Conservation (phyloP, 2,797 vertebrate genomes). For the Sebastes nivosus region DNA sequence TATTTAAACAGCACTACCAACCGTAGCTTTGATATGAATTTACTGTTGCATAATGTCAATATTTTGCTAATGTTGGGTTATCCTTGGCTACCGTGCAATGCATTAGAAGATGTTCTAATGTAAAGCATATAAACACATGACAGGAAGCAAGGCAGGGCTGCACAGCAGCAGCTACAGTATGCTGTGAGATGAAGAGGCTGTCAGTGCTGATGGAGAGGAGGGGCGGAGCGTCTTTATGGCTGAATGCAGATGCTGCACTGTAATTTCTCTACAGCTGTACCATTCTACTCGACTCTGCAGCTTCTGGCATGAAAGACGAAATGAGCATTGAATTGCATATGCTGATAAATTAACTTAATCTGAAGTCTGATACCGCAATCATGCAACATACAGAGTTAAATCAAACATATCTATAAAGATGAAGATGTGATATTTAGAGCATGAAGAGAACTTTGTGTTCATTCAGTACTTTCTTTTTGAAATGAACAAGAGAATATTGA, state of each 20-base stretch:
- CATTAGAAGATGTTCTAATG: background rate
- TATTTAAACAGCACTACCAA: no score
- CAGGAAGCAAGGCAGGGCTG: background rate
- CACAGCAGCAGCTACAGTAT: background rate
- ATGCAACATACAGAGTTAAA: background rate
- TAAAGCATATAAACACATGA: background rate
- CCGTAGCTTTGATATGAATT: background rate
- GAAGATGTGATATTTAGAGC: conserved; percentile 40
- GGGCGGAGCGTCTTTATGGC: background rate
- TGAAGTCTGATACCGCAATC: background rate
- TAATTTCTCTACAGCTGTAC: background rate
- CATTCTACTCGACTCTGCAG: background rate
- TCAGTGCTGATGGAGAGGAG: conserved; percentile 1
- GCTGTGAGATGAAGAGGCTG: background rate
- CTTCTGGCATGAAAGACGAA: background rate
- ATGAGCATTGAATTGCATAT: background rate
- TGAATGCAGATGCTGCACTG: conserved; percentile 14
- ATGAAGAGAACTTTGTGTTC: conserved; percentile 34
- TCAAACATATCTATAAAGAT: background rate
- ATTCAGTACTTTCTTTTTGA: conserved; percentile 17
- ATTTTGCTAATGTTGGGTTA: background rate
- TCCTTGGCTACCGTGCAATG: background rate
- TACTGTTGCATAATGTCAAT: background rate
- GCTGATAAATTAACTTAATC: background rate
- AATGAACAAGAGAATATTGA: conserved; percentile 63